Conservation (phyloP, 2,888 invertebrate genomes). For the Ectropis crepuscularia region DNA sequence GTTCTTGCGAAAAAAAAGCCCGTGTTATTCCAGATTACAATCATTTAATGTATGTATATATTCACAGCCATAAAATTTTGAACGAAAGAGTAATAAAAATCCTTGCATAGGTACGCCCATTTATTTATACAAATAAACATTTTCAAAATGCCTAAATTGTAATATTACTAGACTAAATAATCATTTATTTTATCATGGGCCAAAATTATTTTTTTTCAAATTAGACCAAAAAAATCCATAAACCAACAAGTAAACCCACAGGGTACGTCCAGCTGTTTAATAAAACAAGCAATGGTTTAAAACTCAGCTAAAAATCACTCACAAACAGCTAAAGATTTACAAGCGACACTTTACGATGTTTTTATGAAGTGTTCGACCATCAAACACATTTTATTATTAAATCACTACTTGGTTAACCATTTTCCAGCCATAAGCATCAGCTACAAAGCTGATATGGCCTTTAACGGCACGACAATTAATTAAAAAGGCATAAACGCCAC, state of each 20-base stretch:
- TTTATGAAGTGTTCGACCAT: slow-evolving; percentile 74
- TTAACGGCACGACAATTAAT: slow-evolving; percentile 83
- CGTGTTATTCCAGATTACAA: no score
- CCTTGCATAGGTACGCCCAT: no score
- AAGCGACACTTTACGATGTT: slow-evolving; percentile 66
- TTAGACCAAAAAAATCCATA: background rate
- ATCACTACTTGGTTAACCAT: slow-evolving; percentile 79
- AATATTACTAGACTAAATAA: no score
- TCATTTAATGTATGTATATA: no score
- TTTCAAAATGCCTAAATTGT: no score
- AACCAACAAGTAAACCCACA: slow-evolving; percentile 18
- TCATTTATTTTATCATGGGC: no score
- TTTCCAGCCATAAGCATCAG: slow-evolving; percentile 74
- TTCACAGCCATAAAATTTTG: no score
- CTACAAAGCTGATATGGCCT: slow-evolving; percentile 79
- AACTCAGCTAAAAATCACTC: slow-evolving; percentile 47
- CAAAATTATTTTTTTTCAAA: no score
- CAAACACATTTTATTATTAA: slow-evolving; percentile 77
- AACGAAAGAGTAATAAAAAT: no score
- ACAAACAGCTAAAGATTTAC: slow-evolving; percentile 58
- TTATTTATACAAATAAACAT: no score
- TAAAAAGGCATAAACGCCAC: slow-evolving; percentile 83
- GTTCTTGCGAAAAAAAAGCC: no score
- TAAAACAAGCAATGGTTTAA: slow-evolving; percentile 4
- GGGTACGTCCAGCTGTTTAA: background rate